A percentile compares a stretch with the other conserved stretches of the same genome.
These are phyloP conservation scores for Chitala chitala DNA, from an alignment of 2,113 vertebrate species.

Conservation along the genomic window DNA sequence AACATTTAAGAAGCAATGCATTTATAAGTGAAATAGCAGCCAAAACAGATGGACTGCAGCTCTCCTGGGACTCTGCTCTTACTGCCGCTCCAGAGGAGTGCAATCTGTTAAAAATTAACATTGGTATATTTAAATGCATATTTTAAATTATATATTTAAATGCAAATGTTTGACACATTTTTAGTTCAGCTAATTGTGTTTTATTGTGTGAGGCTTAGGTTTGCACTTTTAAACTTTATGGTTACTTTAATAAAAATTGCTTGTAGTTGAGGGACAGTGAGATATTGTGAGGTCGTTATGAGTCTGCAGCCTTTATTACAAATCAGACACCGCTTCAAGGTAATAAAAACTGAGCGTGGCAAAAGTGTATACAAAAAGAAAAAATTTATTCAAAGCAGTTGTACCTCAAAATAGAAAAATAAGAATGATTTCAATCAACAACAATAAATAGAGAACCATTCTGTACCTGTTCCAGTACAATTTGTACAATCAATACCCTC, in stretches of 20 bases:
- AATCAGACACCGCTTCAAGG: no score
- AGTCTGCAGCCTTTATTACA: no score
- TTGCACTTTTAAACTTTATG: not conserved
- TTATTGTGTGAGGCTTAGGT: not conserved
- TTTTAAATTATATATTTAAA: no score
- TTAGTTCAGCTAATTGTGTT: not conserved
- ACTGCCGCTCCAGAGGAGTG: no score
- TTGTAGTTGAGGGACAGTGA: not conserved
- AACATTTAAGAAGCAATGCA: no score
- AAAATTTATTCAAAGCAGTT: constrained; percentile 73
- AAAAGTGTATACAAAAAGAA: constrained; percentile 53
- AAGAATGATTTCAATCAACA: constrained; percentile 68
- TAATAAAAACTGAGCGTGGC: no score
- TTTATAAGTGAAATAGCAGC: no score
- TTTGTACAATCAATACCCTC: constrained; percentile 70
- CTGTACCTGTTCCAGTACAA: constrained; percentile 52
- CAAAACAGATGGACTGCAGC: no score
- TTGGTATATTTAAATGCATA: no score
- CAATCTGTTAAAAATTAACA: no score
- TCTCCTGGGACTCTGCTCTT: no score
- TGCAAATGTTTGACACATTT: no score
- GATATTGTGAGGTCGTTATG: not conserved
- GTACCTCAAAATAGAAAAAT: constrained; percentile 69
- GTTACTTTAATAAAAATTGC: not conserved
- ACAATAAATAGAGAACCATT: constrained; percentile 68